phyloP scores from a whole-genome alignment of 2,113 vertebrate species.

The Gymnorhina tibicen region DNA sequence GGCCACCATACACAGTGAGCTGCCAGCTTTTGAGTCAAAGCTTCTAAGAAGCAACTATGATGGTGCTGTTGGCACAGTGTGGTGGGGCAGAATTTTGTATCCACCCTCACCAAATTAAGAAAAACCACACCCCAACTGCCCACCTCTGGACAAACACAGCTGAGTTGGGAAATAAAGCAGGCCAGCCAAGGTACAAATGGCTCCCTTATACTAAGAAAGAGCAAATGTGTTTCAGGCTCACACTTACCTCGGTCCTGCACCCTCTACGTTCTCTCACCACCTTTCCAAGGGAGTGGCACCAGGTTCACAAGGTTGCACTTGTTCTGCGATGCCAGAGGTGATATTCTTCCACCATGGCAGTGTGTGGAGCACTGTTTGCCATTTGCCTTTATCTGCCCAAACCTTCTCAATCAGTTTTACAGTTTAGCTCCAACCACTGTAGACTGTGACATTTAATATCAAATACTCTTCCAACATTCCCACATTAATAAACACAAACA shows the following conservation, averaged over 20 bases:
- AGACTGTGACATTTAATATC: conserved; percentile 45
- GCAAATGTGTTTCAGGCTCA: neutral
- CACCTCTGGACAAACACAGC: neutral
- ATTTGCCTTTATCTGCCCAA: neutral
- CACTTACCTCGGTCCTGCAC: neutral
- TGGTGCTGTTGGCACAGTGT: neutral
- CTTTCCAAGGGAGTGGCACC: neutral
- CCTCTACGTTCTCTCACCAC: neutral
- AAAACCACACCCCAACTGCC: neutral
- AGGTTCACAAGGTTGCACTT: neutral
- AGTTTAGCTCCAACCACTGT: conserved; percentile 13
- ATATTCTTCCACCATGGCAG: neutral
- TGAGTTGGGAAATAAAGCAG: neutral
- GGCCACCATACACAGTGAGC: neutral
- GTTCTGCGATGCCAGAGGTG: rapidly evolving
- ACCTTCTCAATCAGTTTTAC: neutral
- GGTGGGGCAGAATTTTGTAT: neutral
- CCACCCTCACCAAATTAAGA: neutral
- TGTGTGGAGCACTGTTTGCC: neutral
- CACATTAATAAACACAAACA: conserved; percentile 58
- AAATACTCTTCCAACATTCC: conserved; percentile 33
- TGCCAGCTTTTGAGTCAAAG: neutral
- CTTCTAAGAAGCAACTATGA: neutral
- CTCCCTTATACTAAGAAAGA: neutral
- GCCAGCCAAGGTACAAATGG: neutral